These are phyloP conservation scores for Sebastes nivosus DNA, from an alignment of 2,797 vertebrate species.

Conservation along the genomic window DNA sequence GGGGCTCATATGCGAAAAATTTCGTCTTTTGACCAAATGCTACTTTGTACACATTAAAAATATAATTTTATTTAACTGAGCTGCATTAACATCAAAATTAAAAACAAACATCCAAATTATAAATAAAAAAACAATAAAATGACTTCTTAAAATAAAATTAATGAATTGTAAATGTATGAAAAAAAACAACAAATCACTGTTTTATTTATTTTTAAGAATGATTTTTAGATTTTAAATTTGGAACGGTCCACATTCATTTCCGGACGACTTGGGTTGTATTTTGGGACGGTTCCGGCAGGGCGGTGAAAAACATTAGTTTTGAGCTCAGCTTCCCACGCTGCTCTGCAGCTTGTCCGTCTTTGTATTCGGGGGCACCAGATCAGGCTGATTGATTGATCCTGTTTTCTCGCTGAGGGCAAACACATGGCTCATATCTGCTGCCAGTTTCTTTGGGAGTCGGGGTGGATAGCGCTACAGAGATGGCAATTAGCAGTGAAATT, in stretches of 20 bases:
- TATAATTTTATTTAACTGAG: too few relatives aligned
- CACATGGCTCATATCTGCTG: conserved; percentile 38
- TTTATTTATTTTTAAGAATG: neutral
- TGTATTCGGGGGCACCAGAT: conserved; percentile 12
- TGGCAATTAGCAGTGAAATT: conserved; percentile 66
- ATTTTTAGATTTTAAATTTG: neutral
- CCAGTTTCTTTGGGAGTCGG: conserved; percentile 28
- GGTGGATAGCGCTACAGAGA: conserved; percentile 25
- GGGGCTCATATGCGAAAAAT: too few relatives aligned
- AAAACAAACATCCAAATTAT: too few relatives aligned
- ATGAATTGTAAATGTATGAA: too few relatives aligned
- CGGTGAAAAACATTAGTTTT: neutral
- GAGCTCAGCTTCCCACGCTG: neutral
- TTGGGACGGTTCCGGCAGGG: neutral
- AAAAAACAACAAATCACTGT: too few relatives aligned
- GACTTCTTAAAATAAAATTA: too few relatives aligned
- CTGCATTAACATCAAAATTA: too few relatives aligned
- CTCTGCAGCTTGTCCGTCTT: conserved; percentile 23
- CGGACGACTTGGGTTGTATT: neutral
- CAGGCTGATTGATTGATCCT: conserved; percentile 42
- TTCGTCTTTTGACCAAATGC: too few relatives aligned
- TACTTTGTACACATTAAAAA: too few relatives aligned
- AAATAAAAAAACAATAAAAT: too few relatives aligned
- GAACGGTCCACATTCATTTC: neutral
- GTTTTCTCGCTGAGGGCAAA: conserved; percentile 30